Percentiles rank a stretch among this genome's conserved stretches.
These are phyloP conservation scores for Sakesphorus luctuosus DNA, from an alignment of 2,113 vertebrate genomes.

Conservation along the genomic window DNA sequence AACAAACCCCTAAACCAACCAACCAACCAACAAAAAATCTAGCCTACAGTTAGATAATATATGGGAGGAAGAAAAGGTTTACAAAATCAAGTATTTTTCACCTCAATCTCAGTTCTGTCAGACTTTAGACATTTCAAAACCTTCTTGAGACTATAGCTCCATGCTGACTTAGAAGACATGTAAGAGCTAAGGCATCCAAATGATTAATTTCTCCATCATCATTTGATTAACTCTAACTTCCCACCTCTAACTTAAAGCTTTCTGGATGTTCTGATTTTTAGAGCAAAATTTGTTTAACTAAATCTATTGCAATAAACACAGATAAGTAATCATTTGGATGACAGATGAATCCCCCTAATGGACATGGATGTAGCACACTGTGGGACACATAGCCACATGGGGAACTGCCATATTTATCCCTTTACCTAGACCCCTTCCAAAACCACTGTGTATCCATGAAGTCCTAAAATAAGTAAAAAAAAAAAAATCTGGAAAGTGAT, in stretches of 20 bases:
- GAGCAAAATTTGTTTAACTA: background rate
- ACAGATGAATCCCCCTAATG: background rate
- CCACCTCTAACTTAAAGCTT: background rate
- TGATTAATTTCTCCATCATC: background rate
- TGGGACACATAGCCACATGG: background rate
- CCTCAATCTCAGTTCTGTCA: background rate
- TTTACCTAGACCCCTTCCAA: background rate
- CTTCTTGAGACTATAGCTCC: background rate
- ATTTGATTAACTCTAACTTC: background rate
- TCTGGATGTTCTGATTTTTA: background rate
- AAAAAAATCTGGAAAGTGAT: background rate
- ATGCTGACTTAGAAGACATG: rapidly evolving
- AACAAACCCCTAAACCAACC: background rate
- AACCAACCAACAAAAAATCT: background rate
- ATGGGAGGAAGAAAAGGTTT: background rate
- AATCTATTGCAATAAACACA: background rate
- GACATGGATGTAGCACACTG: background rate
- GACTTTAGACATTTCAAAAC: background rate
- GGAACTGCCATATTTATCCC: background rate
- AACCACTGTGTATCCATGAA: background rate
- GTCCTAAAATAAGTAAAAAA: background rate
- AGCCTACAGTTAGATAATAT: background rate
- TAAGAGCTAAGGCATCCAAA: background rate
- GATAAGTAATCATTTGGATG: background rate
- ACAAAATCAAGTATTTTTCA: background rate